Evolutionary conservation across 2,888 invertebrate species (phyloP).

Genomic region (Drosophila colorata): DNA sequence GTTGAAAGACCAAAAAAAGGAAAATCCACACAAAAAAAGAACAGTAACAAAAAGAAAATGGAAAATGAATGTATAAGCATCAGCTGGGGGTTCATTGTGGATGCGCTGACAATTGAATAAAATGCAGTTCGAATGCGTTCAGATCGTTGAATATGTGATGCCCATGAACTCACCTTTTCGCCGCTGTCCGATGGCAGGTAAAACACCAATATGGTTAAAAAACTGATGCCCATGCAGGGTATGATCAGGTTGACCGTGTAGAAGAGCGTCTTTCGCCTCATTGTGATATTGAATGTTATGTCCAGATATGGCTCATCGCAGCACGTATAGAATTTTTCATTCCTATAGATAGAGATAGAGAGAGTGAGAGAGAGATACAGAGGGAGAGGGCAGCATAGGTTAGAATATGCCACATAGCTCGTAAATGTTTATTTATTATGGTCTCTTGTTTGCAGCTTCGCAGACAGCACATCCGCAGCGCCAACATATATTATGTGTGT

Average conservation of each 20-base stretch:
- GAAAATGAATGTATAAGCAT: constrained; percentile 14
- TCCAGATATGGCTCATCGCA: constrained; percentile 98
- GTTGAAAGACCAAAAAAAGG: constrained; percentile 34
- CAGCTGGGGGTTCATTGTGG: constrained; percentile 22
- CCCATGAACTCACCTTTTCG: constrained; percentile 92
- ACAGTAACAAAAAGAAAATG: constrained; percentile 2
- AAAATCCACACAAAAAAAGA: neutral
- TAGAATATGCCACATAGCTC: constrained; percentile 42
- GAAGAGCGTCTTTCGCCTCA: constrained; percentile 97
- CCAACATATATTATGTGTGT: constrained; percentile 11
- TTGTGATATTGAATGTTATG: constrained; percentile 98
- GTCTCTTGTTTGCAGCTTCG: constrained; percentile 45
- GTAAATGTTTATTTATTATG: constrained; percentile 59
- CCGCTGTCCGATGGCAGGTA: constrained; percentile 99
- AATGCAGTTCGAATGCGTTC: neutral
- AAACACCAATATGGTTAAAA: constrained; percentile 98
- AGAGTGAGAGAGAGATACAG: constrained; percentile 1
- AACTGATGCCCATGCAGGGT: constrained; percentile 98
- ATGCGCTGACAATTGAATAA: constrained; percentile 1
- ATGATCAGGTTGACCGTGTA: constrained; percentile 98
- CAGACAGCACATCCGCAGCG: constrained; percentile 48
- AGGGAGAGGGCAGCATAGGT: constrained; percentile 2
- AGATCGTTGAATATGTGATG: neutral
- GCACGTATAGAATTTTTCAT: constrained; percentile 97
- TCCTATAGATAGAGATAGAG: constrained; percentile 87